phyloP scores from a whole-genome alignment of 1,140 invertebrate species.

The Halyomorpha halys region DNA sequence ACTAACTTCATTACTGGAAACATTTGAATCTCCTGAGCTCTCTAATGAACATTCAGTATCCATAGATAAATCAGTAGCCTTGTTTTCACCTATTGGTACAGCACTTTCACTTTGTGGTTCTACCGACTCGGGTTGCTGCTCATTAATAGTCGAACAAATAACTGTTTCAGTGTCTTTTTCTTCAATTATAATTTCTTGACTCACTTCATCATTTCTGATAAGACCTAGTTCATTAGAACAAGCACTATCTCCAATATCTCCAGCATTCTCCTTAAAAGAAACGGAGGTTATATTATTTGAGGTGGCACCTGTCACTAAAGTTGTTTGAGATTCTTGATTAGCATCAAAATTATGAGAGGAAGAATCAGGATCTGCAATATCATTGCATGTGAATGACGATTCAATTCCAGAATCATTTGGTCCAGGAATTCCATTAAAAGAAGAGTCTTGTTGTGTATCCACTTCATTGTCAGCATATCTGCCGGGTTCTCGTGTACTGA shows the following conservation, averaged over 20 bases:
- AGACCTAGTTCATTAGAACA: not conserved
- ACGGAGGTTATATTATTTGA: not conserved
- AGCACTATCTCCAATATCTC: conserved; percentile 4
- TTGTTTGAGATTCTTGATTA: not conserved
- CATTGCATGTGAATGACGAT: conserved; percentile 22
- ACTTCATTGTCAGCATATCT: conserved; percentile 17
- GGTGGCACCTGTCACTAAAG: not conserved
- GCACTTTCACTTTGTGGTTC: not conserved
- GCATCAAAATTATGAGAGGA: conserved; percentile 8
- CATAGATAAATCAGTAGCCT: not conserved
- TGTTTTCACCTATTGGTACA: not conserved
- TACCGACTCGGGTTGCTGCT: not conserved
- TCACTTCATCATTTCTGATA: conserved; percentile 6
- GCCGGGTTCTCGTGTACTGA: conserved; percentile 86
- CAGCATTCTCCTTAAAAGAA: conserved; percentile 4
- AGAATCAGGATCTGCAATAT: conserved; percentile 20
- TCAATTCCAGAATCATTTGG: conserved; percentile 24
- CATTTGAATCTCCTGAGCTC: not conserved
- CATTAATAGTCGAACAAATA: conserved; percentile 15
- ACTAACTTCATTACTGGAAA: not conserved
- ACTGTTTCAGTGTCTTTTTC: conserved; percentile 21
- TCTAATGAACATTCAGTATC: not conserved
- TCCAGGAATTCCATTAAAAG: conserved; percentile 28
- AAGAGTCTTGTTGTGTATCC: conserved; percentile 20
- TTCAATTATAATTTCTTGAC: conserved; percentile 4